Percentiles rank a stretch among this genome's conserved stretches.
Evolutionary conservation across 2,797 vertebrate genomes (phyloP).

Genomic region (Myiotriccus ornatus): DNA sequence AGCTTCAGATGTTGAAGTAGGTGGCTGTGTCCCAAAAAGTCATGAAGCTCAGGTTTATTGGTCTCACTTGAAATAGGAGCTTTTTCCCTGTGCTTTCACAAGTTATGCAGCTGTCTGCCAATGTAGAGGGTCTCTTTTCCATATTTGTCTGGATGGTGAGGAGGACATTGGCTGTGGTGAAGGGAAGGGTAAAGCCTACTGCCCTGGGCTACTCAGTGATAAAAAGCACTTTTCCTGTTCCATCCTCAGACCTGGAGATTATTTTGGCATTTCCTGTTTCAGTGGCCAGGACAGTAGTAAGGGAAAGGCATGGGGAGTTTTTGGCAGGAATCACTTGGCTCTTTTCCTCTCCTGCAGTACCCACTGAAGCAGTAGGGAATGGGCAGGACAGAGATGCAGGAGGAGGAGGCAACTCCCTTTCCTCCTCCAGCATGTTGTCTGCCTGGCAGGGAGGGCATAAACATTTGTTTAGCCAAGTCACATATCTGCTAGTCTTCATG

Average conservation of each 20-base stretch:
- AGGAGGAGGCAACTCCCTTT: neutral
- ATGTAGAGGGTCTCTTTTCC: neutral
- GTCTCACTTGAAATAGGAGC: neutral
- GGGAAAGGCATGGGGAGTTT: neutral
- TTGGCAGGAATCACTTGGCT: neutral
- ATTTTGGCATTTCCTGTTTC: neutral
- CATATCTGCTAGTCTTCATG: neutral
- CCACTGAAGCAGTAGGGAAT: neutral
- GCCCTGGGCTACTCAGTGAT: neutral
- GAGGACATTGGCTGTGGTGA: neutral
- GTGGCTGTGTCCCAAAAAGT: neutral
- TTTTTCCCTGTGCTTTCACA: neutral
- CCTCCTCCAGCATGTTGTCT: neutral
- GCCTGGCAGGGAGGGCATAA: neutral
- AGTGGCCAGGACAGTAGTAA: neutral
- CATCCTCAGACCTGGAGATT: neutral
- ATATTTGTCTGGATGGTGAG: neutral
- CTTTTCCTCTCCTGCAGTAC: neutral
- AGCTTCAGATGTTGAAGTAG: neutral
- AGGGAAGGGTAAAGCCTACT: neutral
- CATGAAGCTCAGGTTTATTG: neutral
- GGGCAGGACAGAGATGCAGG: neutral
- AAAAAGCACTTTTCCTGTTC: neutral
- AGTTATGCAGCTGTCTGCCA: neutral
- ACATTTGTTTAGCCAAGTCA: neutral